Base-by-base conservation (phyloP, 2,888 invertebrate species). In the Eupithecia tripunctaria region DNA sequence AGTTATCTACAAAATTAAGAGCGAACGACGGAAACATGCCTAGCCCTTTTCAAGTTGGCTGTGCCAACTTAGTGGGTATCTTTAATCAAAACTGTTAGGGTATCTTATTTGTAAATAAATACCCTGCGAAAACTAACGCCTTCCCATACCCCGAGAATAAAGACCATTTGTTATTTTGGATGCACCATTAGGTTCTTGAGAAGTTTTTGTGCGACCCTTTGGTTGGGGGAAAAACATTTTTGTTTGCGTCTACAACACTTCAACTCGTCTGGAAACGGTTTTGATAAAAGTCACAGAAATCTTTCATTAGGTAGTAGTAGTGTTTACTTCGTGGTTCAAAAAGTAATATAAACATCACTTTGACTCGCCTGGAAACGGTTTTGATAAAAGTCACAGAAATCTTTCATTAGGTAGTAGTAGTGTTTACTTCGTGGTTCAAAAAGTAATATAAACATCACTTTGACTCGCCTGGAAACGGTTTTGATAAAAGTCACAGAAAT, bases 21-120 rank as follows among this genome's bases (percentile, higher is more conserved):
- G 36, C 38, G 10, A 60, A 38, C 63, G 47, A 59, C 38, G 63
- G 56, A 41, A 70, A 62, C 60, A 71, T 66, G 67, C 59, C 63
- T 41, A 74, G 65, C 74, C 70, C 68, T 36, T 27, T 72, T 69
- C 69, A 73, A 74, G 67, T 51, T 47, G 29, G 38, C 70, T 47
- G 56, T 67, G 63, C 63, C 70, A 73, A 47, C 59, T 67, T 15
- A n/a, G 51, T 12, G 38, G 64, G 56, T 68, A 73, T 67, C 60
- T 70, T 59, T 67, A 73, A 65, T 67, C 64, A 73, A 73, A 68
- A 60, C 67, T 41, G 70, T 68, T 38, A 25, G 59, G n/a, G 47
- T 64, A 67, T 47, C 70, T n/a, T 65, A 60, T 68, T 27, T 18
- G 65, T 68, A 60, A 68, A 67, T 51, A 47, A 59, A 64, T 18